A percentile compares a stretch with the other conserved stretches of the same genome.
phyloP scores from a whole-genome alignment of 2,888 invertebrate species.

The Cenopis cana region DNA sequence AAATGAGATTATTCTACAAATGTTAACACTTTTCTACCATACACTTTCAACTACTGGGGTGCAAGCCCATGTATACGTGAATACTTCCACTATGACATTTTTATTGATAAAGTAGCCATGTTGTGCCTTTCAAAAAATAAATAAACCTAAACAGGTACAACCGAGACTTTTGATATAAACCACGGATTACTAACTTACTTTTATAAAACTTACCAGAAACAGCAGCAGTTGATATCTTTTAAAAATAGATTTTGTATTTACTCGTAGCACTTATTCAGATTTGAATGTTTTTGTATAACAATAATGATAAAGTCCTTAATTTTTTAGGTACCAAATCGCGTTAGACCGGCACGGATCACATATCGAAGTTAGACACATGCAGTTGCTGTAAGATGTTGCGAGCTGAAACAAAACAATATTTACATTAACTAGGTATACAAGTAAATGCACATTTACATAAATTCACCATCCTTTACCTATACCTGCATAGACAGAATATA shows the following conservation, averaged over 20 bases:
- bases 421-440: too few relatives aligned
- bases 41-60: neutral
- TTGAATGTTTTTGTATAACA: slow-evolving; percentile 1
- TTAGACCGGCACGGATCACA: slow-evolving; percentile 62
- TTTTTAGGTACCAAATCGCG: slow-evolving; percentile 11
- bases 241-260: neutral
- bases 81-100: neutral
- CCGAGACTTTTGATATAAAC: neutral
- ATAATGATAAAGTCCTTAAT: neutral
- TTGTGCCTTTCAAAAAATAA: neutral
- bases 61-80: neutral
- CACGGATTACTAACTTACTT: neutral
- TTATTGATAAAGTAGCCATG: neutral
- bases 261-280: neutral
- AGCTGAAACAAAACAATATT: slow-evolving; percentile 82
- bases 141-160: neutral
- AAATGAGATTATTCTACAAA: slow-evolving; percentile 11
- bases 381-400: slow-evolving; percentile 93
- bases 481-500: too few relatives aligned
- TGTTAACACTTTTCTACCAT: neutral
- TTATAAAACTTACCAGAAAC: slow-evolving; percentile 18
- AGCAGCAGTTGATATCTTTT: neutral
- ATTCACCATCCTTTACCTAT: too few relatives aligned
- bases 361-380: slow-evolving; percentile 91
- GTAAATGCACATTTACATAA: too few relatives aligned